Percentiles rank a stretch among this genome's conserved stretches.
These are phyloP conservation scores for Nyctibius bracteatus DNA, from an alignment of 2,113 vertebrate genomes.

Conservation along the genomic window DNA sequence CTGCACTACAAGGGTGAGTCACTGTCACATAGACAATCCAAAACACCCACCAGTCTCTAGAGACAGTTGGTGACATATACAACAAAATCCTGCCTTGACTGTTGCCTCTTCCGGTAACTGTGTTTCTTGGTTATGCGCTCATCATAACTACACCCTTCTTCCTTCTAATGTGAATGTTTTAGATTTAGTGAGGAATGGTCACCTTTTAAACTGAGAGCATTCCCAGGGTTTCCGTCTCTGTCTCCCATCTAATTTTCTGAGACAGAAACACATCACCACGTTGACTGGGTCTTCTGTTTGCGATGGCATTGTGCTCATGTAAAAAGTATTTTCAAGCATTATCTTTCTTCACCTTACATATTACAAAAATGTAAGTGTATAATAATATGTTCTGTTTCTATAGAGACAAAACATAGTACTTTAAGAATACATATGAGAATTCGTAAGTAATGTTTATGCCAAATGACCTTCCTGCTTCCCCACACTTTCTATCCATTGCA, in stretches of 20 bases:
- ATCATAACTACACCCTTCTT: background rate
- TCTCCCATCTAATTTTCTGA: background rate
- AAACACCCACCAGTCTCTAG: background rate
- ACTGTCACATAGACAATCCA: accelerated
- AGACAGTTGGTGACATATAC: background rate
- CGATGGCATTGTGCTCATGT: background rate
- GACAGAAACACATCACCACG: background rate
- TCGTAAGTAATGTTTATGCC: background rate
- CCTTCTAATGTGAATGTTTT: background rate
- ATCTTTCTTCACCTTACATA: background rate
- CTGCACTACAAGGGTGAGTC: background rate
- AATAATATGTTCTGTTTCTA: background rate
- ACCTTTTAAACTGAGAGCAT: background rate
- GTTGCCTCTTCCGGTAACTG: background rate
- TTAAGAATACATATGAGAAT: background rate
- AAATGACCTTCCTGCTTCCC: background rate
- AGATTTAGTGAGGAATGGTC: background rate
- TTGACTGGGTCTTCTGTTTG: background rate
- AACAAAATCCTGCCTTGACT: background rate
- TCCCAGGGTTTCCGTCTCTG: background rate
- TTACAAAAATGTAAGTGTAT: background rate
- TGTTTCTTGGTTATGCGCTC: background rate
- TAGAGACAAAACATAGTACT: background rate
- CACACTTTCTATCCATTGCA: background rate
- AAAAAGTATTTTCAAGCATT: background rate